Evolutionary conservation across 1,140 invertebrate species (phyloP), one percentile per base, ranked within the genome.

Genomic region (Chymomyza costata): DNA sequence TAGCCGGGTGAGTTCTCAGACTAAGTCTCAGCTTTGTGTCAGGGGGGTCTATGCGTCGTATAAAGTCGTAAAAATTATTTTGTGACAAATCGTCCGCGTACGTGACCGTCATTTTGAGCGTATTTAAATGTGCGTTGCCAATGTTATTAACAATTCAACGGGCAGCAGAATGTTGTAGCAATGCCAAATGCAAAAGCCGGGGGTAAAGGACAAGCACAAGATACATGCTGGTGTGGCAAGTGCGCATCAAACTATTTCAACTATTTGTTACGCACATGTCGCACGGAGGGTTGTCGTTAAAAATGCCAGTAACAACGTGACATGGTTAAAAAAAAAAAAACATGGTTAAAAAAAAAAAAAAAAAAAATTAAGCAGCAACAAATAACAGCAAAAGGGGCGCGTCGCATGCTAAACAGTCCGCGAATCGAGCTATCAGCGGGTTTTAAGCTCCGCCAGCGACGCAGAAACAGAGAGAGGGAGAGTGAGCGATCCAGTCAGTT

Each of bases 31-130:
- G n/a, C n/a, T n/a, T n/a, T n/a, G n/a, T n/a, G n/a, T n/a, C n/a
- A n/a, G n/a, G n/a, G 80, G 59, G 73, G 59, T 38, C 63, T 60
- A 67, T 80, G 64, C 62, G 80, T n/a, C 74, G 81, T 74, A 76
- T 83, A 73, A 84, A 84, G 82, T 84, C 82, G 76, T 84, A 84
- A 84, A 84, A 82, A 84, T 84, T 84, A 84, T 84, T 84, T 84
- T 84, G 82, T 84, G 82, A 84, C 82, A 84, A 84, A 84, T 84
- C 73, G 82, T 82, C 73, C 55, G 60, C 64, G 64, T 84, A 84
- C 82, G 82, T 84, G 82, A 67, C 69, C 49, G 73, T 70, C 82
- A 84, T 62, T 25, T 47, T 56, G 50, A 61, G 39, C 13, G 37
- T 38, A 53, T 84, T 84, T 83, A 83, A 84, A 84, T 83, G 78